Percentiles rank a stretch among this genome's conserved stretches.
These are phyloP conservation scores for Drosophila lutescens DNA, from an alignment of 2,888 invertebrate species.

Conservation along the genomic window DNA sequence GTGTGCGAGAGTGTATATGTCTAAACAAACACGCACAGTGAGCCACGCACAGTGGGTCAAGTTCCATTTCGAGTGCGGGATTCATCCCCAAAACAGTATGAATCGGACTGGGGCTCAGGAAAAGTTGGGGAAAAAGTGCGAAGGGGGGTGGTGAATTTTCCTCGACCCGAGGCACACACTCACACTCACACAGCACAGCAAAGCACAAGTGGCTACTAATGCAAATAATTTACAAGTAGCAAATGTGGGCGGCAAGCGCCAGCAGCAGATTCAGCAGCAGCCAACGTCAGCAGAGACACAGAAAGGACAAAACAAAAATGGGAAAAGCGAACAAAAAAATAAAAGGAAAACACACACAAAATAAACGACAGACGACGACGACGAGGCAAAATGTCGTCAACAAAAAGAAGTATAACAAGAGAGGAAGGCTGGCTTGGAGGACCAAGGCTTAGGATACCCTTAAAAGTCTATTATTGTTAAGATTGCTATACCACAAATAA, in stretches of 20 bases:
- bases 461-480: neutral
- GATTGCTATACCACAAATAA: neutral
- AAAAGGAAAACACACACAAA: conserved; percentile 41
- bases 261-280: conserved; percentile 48
- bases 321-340: conserved; percentile 19
- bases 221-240: conserved; percentile 82
- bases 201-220: conserved; percentile 82
- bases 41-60: conserved; percentile 63
- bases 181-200: conserved; percentile 19
- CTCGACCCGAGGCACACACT: conserved; percentile 34
- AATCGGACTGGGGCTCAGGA: conserved; percentile 11
- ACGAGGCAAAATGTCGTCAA: conserved; percentile 73
- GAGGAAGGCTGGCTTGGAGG: conserved; percentile 11
- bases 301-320: conserved; percentile 47
- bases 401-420: conserved; percentile 56
- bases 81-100: conserved; percentile 35
- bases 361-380: conserved; percentile 62
- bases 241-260: conserved; percentile 71
- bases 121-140: conserved; percentile 3
- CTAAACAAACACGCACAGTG: conserved; percentile 72
- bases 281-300: conserved; percentile 53
- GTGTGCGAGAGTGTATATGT: conserved; percentile 20
- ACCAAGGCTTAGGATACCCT: conserved; percentile 21
- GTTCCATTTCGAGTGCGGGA: conserved; percentile 34
- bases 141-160: conserved; percentile 3